Base-by-base conservation (phyloP, 2,113 vertebrate species). In the Copsychus sechellarum region DNA sequence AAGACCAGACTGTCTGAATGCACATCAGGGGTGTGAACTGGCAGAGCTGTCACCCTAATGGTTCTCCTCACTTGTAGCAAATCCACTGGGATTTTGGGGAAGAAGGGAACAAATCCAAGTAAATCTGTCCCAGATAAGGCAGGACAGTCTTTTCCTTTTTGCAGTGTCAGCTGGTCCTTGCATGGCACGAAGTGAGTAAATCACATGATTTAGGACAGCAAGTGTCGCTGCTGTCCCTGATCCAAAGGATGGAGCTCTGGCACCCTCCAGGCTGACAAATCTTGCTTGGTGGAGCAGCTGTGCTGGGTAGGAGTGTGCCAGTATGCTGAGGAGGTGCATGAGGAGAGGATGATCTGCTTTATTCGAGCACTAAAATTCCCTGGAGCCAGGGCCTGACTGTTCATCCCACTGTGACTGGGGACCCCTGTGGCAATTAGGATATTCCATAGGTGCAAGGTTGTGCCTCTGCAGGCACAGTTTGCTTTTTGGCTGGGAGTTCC, bases 21-120 rank as follows among this genome's bases (percentile, higher is more conserved):
- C 0, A 0, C 2, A 3, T 26, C 51, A 60, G 34, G 19, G 29
- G 0, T 84, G 29, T 34, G 9, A n/a, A 26, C 11, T 31, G 42
- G 28, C 17, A 77, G 25, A 34, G 66, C 34, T 70, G 22, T 22
- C 42, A 22, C 29, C 26, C 38, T 4, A 5, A 43, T 14, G 73
- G 8, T 13, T 74, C 23, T 8, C 67, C 66, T 20, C 42, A 26
- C 13, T 5, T 54, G 64, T 24, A 21, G n/a, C 69, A 2, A 24
- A 43, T 61, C 31, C 1, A 0, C 26, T 34, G 57, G 56, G 47
- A 56, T 65, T 85, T n/a, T 23, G 36, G 24, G 51, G 15, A 76
- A 80, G 48, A 51, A 64, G 56, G 57, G 64, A 81, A 43, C 9
- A 66, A 85, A 79, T 48, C 31, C 51, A 25, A 23, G 38, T 53